Conservation (phyloP, 1,140 invertebrate species). For the Antheraea mylitta region DNA sequence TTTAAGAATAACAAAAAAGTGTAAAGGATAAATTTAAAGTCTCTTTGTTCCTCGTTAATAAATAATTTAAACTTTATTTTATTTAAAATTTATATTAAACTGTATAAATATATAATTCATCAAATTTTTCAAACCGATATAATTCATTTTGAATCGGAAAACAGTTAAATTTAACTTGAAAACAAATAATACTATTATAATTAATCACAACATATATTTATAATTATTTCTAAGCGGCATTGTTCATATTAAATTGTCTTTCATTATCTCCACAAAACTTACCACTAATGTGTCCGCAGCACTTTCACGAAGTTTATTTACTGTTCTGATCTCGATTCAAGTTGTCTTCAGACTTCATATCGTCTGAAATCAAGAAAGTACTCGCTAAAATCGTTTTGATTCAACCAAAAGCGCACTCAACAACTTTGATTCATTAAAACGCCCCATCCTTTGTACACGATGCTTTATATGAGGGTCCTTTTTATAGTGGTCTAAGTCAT, state of each 20-base stretch:
- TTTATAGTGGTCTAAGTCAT: slow-evolving; percentile 20
- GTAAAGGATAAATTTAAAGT: no score
- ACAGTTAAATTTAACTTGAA: no score
- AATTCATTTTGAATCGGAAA: no score
- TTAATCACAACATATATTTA: no score
- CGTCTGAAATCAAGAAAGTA: slow-evolving; percentile 9
- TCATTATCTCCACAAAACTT: not conserved
- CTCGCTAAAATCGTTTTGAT: slow-evolving; percentile 11
- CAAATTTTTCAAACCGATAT: no score
- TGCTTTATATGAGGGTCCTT: slow-evolving; percentile 41
- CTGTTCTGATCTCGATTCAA: not conserved
- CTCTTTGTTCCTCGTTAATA: no score
- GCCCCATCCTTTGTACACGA: slow-evolving; percentile 35
- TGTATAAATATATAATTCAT: no score
- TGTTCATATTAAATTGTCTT: not conserved
- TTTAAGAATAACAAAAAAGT: no score
- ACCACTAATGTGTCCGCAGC: not conserved
- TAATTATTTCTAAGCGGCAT: not conserved
- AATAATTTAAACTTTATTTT: no score
- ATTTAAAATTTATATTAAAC: no score
- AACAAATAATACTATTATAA: no score
- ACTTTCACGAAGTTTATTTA: not conserved
- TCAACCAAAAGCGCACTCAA: slow-evolving; percentile 12
- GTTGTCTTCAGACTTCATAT: not conserved
- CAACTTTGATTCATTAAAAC: slow-evolving; percentile 52